A percentile compares a stretch with the other conserved stretches of the same genome.
Conservation (phyloP, 2,113 vertebrate genomes). For the Sigmodon hispidus region DNA sequence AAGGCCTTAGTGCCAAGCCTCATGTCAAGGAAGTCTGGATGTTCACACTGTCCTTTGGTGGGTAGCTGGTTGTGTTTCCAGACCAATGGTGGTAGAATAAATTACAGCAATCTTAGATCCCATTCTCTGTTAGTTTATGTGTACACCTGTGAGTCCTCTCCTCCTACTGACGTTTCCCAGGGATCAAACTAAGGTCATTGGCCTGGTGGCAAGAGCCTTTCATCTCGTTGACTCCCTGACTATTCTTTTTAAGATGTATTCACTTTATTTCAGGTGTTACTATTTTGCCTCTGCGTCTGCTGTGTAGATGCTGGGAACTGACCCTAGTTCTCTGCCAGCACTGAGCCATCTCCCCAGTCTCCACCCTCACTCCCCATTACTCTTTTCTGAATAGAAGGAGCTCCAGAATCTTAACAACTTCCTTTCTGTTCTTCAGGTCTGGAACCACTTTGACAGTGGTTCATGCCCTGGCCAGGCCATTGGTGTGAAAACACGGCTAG, state of each 20-base stretch:
- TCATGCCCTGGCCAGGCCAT: constrained; percentile 99
- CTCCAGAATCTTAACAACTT: neutral
- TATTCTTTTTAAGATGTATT: neutral
- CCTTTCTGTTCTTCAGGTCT: constrained; percentile 88
- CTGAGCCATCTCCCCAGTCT: neutral
- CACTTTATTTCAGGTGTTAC: neutral
- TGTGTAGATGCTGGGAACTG: neutral
- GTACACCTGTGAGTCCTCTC: no score
- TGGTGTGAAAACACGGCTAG: constrained; percentile 95
- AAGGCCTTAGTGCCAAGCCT: neutral
- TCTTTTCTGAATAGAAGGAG: neutral
- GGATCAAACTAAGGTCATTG: neutral
- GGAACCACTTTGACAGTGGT: constrained; percentile 99
- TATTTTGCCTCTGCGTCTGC: neutral
- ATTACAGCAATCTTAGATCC: neutral
- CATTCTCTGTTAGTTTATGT: neutral
- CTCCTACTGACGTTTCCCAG: neutral
- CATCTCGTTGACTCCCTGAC: neutral
- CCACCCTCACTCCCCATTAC: neutral
- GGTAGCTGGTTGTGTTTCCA: neutral
- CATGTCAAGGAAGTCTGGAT: neutral
- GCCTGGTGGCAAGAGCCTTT: neutral
- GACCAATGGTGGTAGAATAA: neutral
- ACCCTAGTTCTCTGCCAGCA: neutral
- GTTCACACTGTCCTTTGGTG: neutral